Conservation (phyloP, 35 echinoderm and acorn worm genomes). For the Heliocidaris erythrogramma region DNA sequence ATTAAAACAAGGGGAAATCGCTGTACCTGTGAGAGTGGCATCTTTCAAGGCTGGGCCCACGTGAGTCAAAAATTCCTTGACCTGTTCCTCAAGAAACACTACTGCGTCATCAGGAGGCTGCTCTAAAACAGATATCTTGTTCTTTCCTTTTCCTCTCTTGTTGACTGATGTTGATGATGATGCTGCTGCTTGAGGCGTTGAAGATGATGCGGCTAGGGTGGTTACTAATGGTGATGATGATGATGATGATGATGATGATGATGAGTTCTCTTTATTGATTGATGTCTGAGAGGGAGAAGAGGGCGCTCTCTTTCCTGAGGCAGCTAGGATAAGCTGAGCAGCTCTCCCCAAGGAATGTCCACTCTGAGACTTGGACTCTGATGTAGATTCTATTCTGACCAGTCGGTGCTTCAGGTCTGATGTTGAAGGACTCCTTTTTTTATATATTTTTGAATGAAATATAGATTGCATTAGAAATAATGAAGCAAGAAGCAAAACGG, state of each 20-base stretch:
- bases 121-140: conserved; percentile 3
- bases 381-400: conserved; percentile 68
- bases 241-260: not conserved
- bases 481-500: not conserved
- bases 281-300: not conserved
- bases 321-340: conserved; percentile 66
- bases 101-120: conserved; percentile 7
- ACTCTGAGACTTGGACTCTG: conserved; percentile 57
- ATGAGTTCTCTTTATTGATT: not conserved
- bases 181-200: not conserved
- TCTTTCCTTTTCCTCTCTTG: conserved; percentile 24
- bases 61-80: conserved; percentile 10
- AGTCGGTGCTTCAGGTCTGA: conserved; percentile 67
- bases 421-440: not conserved
- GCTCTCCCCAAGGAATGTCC: conserved; percentile 64
- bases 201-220: not conserved
- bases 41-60: not conserved
- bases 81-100: not conserved
- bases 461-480: not conserved
- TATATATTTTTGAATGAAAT: not conserved
- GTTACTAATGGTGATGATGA: not conserved
- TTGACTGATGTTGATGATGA: not conserved
- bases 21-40: conserved; percentile 39
- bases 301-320: conserved; percentile 36
- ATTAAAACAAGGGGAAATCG: not conserved